Percentiles rank a stretch among this genome's conserved stretches.
Evolutionary conservation across 1,140 invertebrate species (phyloP).

Genomic region (Pantala flavescens): DNA sequence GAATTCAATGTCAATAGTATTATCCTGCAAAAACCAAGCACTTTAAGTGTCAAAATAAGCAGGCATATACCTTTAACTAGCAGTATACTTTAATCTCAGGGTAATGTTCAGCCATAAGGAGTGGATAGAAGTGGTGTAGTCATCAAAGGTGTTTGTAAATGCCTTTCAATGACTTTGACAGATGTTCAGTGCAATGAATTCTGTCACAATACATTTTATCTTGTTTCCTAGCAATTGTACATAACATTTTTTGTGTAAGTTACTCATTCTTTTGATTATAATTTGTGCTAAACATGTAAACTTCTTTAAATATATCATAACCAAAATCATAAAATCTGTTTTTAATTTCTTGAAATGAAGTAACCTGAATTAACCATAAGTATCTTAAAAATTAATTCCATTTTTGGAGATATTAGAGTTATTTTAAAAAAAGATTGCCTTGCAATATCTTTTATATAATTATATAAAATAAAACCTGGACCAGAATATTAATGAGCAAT

Average conservation of each 20-base stretch:
- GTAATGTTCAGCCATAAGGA: not conserved
- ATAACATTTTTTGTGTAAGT: not conserved
- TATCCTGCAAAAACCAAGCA: not conserved
- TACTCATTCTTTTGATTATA: not conserved
- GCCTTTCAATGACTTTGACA: not conserved
- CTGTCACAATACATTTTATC: not conserved
- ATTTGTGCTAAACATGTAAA: not conserved
- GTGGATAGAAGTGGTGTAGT: not conserved
- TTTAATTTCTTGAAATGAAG: too few species aligned
- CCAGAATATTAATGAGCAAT: too few species aligned
- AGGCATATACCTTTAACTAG: not conserved
- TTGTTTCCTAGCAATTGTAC: not conserved
- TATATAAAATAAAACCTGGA: too few species aligned
- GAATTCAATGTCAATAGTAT: not conserved
- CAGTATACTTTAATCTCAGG: slow-evolving; percentile 6
- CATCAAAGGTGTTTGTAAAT: not conserved
- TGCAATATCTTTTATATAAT: too few species aligned
- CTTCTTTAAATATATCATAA: too few species aligned
- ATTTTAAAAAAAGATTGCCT: too few species aligned
- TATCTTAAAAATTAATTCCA: too few species aligned
- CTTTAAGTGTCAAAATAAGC: not conserved
- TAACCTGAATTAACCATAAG: too few species aligned
- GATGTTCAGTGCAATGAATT: not conserved
- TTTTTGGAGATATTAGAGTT: too few species aligned
- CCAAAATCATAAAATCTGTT: too few species aligned